Percentiles rank a stretch among this genome's conserved stretches.
Evolutionary conservation across 1,140 invertebrate species (phyloP).

Genomic region (Probaryconus sp.): DNA sequence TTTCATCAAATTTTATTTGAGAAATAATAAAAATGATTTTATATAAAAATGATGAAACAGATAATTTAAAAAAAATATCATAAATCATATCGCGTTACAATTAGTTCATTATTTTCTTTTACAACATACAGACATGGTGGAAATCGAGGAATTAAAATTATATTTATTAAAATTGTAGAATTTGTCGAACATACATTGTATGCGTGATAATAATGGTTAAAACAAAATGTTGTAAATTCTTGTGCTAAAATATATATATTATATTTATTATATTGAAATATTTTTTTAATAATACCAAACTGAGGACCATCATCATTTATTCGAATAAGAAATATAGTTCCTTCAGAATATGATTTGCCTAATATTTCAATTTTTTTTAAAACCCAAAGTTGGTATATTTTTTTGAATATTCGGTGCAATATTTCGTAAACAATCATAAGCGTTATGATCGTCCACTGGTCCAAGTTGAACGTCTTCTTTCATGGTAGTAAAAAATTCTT

Average conservation of each 20-base stretch:
- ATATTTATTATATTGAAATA: slow-evolving; percentile 22
- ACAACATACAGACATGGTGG: slow-evolving; percentile 17
- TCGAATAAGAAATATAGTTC: slow-evolving; percentile 21
- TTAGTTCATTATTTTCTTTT: slow-evolving; percentile 10
- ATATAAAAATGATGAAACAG: too few relatives aligned
- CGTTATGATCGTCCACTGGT: slow-evolving; percentile 12
- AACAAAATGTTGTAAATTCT: slow-evolving; percentile 23
- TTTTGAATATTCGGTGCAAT: slow-evolving; percentile 10
- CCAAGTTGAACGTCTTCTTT: slow-evolving; percentile 15
- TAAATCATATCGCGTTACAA: slow-evolving; percentile 29
- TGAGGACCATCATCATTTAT: slow-evolving; percentile 30
- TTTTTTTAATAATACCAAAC: slow-evolving; percentile 27
- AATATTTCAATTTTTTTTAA: slow-evolving; percentile 31
- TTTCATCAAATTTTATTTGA: too few relatives aligned
- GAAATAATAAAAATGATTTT: too few relatives aligned
- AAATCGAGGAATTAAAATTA: slow-evolving; percentile 27
- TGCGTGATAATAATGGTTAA: slow-evolving; percentile 27
- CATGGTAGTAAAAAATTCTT: slow-evolving; percentile 4
- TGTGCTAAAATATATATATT: slow-evolving; percentile 25
- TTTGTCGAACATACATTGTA: slow-evolving; percentile 14
- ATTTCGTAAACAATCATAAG: slow-evolving; percentile 1
- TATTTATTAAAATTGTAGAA: slow-evolving; percentile 19
- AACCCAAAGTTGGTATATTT: slow-evolving; percentile 8
- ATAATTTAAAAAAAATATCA: slow-evolving; percentile 4
- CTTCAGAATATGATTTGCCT: slow-evolving; percentile 17